Base-by-base conservation (phyloP, 2,113 vertebrate genomes). In the Monopterus albus region DNA sequence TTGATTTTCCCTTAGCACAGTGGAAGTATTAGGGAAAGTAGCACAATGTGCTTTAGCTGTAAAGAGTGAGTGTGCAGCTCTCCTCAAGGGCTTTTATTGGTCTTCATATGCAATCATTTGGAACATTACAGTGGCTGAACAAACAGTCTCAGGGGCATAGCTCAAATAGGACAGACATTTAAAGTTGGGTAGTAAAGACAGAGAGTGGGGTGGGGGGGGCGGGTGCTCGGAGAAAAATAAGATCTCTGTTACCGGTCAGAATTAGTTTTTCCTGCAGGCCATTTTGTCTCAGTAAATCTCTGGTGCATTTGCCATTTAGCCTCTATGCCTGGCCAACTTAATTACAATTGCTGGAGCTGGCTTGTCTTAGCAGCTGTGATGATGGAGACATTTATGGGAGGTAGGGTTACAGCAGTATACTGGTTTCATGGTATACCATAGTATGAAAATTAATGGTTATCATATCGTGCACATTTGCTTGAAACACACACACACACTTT, bases 281-380 rank as follows among this genome's bases (percentile, higher is more conserved):
- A 12, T 74, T 26, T 42, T 39, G 33, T 43, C 23, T 45, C n/a
- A 14, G 46, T n/a, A 68, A 61, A 60, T 78, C 62, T 57, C 31
- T 64, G 39, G 63, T 51, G 67, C 47, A 35, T 67, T 75, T 36
- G 28, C 35, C n/a, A 45, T 75, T 78, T 50, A 73, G 46, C 74
- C 72, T 68, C 68, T 10, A 29, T 58, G 39, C 40, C 69, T 61
- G 86, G 66, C 65, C 67, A 84, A 70, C 82, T 79, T 79, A 85
- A 86, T 88, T 86, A 83, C 63, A 57, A 75, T 62, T 40, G 20
- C 45, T 70, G 47, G 81, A 80, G 45, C 39, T 38, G 17, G 61
- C 53, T 57, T 80, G 73, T 81, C 70, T 85, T 61, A 88, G 69
- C 74, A 74, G 63, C 58, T 55, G 75, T 71, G 71, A 80, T 66